Conservation (phyloP, 2,888 invertebrate genomes). For the Catocala fraxini region DNA sequence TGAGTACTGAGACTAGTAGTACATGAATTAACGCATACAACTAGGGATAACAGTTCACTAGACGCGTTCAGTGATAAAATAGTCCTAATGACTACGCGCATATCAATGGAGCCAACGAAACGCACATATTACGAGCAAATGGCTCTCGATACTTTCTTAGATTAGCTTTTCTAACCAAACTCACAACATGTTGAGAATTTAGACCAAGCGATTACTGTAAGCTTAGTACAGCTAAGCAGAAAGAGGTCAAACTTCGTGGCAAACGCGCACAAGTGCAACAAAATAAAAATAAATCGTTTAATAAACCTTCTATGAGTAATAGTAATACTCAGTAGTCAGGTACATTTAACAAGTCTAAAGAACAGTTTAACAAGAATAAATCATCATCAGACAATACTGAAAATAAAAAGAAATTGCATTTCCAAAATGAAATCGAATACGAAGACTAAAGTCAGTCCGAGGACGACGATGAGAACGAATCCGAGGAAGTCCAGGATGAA, state of each 20-base stretch:
- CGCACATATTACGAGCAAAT: constrained; percentile 37
- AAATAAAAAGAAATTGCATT: constrained; percentile 32
- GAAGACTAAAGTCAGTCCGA: too few species aligned
- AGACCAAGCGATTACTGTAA: constrained; percentile 35
- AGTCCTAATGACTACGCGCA: background rate
- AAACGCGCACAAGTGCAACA: background rate
- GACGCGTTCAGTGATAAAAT: background rate
- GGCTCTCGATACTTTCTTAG: constrained; percentile 37
- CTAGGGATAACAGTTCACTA: background rate
- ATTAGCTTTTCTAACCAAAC: constrained; percentile 31
- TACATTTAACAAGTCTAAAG: too few species aligned
- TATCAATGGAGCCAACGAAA: constrained; percentile 10
- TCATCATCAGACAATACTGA: background rate
- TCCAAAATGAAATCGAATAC: constrained; percentile 31
- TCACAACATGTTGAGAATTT: constrained; percentile 32
- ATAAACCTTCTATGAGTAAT: too few species aligned
- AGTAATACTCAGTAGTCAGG: too few species aligned
- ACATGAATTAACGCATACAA: background rate
- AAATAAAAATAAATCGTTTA: background rate
- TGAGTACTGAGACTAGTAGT: background rate
- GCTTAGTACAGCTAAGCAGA: constrained; percentile 49
- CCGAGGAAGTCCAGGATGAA: too few species aligned
- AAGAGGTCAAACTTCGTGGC: constrained; percentile 20
- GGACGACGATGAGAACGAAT: too few species aligned
- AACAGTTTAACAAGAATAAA: too few species aligned